Percentiles rank a stretch among this genome's conserved stretches.
Evolutionary conservation across 2,113 vertebrate species (phyloP).

Genomic region (Nansenia antarctica): DNA sequence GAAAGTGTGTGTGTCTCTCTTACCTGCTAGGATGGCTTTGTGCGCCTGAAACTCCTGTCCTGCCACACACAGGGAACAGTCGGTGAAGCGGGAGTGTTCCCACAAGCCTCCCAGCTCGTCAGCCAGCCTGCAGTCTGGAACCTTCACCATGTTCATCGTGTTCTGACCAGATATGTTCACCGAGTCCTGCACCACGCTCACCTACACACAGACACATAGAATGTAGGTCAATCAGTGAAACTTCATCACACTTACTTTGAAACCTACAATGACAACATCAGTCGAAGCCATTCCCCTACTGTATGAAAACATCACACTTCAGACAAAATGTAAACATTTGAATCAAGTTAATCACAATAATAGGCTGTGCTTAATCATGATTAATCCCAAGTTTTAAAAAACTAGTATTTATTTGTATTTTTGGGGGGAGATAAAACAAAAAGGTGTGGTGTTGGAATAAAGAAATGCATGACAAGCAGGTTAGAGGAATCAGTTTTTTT

Average conservation of each 20-base stretch:
- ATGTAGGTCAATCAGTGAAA: not conserved
- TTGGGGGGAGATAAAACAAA: too few relatives aligned
- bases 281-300: too few relatives aligned
- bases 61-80: slow-evolving; percentile 88
- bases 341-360: too few relatives aligned
- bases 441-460: too few relatives aligned
- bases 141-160: slow-evolving; percentile 92
- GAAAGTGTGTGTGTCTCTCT: slow-evolving; percentile 48
- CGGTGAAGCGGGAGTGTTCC: slow-evolving; percentile 90
- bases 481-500: too few relatives aligned
- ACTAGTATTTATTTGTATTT: too few relatives aligned
- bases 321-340: too few relatives aligned
- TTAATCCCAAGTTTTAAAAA: too few relatives aligned
- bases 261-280: not conserved
- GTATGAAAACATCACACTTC: too few relatives aligned
- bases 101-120: slow-evolving; percentile 90
- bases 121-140: slow-evolving; percentile 88
- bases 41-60: slow-evolving; percentile 92
- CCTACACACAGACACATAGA: slow-evolving; percentile 75
- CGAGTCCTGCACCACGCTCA: slow-evolving; percentile 91
- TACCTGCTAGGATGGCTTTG: slow-evolving; percentile 92
- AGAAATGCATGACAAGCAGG: too few relatives aligned
- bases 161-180: slow-evolving; percentile 93
- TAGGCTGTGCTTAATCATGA: too few relatives aligned
- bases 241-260: not conserved